Evolutionary conservation across 64 coral and sea anemone genomes (phyloP), one percentile per base, ranked within the genome.

Genomic region (Platygyra sinensis): DNA sequence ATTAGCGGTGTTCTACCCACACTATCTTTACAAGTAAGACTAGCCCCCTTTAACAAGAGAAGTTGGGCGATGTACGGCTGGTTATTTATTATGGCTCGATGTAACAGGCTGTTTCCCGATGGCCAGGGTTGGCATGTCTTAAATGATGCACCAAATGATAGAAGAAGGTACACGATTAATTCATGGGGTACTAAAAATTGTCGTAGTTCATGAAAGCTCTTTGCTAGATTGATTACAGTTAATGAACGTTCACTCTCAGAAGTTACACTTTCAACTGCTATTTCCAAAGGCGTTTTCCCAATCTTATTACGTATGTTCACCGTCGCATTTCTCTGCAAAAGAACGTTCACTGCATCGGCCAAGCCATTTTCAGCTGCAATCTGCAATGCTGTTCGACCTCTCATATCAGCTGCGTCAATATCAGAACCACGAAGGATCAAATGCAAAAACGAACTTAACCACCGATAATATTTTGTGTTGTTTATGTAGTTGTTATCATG

Each of bases 311-410:
- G 9, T 25, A 73, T 67, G 10, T 89, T 22, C 10, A 89, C 24
- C 0, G 67, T 63, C 33, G 74, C 54, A 2, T 60, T 59, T 29
- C 16, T 36, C 33, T 64, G 39, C 4, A 78, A 18, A 16, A 89
- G 87, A 8, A 89, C 16, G 24, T 67, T 27, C 6, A 89, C 87
- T 18, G 87, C 74, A 30, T 78, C 74, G 28, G 60, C 87, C 57
- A 77, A 63, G 52, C 87, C 87, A 30, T 89, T 89, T 64, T 30
- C 5, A 18, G 87, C 73, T 78, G 87, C 87, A 12, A 77, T 14
- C 28, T 89, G 87, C 74, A 89, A 28, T 3, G 59, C 27, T 0
- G 74, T 64, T 67, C 14, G 67, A 77, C 87, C 87, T 28, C 78
- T 4, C 28, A 42, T 30, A 30, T 89, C 87, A 11, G 67, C 30